Evolutionary conservation across 1,140 invertebrate genomes (phyloP).

Genomic region (Rhynchophorus ferrugineus): DNA sequence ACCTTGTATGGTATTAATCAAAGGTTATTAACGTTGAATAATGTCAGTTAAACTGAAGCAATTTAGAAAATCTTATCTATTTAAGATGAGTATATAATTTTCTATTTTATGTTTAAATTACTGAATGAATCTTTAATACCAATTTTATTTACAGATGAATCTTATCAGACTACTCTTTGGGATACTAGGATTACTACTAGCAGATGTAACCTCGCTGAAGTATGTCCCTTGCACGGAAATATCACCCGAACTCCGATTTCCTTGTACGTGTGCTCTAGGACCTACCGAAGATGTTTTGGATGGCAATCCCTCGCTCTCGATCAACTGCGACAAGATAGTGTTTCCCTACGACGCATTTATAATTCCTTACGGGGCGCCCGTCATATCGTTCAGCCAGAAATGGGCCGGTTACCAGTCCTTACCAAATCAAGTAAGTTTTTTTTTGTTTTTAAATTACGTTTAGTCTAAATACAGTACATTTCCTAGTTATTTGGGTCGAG

Average conservation of each 20-base stretch:
- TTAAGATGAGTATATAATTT: no score
- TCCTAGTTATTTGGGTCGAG: slow-evolving; percentile 50
- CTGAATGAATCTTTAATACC: no score
- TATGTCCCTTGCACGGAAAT: slow-evolving; percentile 53
- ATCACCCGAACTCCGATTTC: slow-evolving; percentile 54
- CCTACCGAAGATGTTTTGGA: slow-evolving; percentile 37
- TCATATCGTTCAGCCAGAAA: slow-evolving; percentile 67
- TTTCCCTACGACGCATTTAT: slow-evolving; percentile 67
- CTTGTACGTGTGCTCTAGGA: slow-evolving; percentile 51
- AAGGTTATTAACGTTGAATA: no score
- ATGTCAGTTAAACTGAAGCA: no score
- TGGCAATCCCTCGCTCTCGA: slow-evolving; percentile 45
- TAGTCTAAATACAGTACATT: slow-evolving; percentile 1
- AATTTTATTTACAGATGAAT: no score
- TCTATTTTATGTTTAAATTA: no score
- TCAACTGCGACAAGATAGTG: slow-evolving; percentile 78
- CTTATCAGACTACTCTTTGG: no score
- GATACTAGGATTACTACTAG: neutral
- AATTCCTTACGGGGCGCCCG: slow-evolving; percentile 63
- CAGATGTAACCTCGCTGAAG: neutral
- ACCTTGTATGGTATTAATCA: no score
- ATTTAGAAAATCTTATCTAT: no score
- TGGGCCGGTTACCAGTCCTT: slow-evolving; percentile 70
- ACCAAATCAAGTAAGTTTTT: slow-evolving; percentile 55
- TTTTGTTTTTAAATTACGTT: neutral